Evolutionary conservation across 2,888 invertebrate genomes (phyloP), one percentile per base, ranked within the genome.

Genomic region (Branchipolynoe longqiensis): DNA sequence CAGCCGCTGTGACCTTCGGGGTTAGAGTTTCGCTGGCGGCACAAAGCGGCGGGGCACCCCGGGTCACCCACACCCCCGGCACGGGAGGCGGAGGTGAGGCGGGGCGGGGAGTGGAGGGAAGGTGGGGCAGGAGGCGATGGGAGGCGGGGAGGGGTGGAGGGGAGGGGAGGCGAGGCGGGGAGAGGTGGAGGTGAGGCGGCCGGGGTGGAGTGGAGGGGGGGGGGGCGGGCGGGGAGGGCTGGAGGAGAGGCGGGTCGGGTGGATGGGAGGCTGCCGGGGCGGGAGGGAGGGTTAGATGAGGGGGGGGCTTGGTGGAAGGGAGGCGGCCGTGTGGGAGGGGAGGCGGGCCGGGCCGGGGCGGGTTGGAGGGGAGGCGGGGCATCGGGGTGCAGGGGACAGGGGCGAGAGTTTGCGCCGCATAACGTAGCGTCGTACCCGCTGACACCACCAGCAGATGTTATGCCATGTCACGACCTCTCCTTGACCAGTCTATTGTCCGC

Each of bases 361-460:
- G n/a, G n/a, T n/a, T 78, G 78, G 8, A 33, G 78, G 78, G 41
- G 48, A 78, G 78, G 48, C 28, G 3, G 41, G 18, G 3, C 2
- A 48, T 28, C n/a, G 18, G 12, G 78, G 33, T 41, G 78, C 48
- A 41, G 48, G 28, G 12, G 40, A 18, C 25, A 25, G 28, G 78
- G 25, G 48, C 48, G 33, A n/a, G 25, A 48, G 48, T 12, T 22
- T 41, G 2, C 22, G 1, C 1, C 78, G 48, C 78, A 40, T 78
- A 78, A 78, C 33, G 78, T 78, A 48, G 48, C 78, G 48, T 78
- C 48, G 48, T 41, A 48, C 2, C 36, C 41, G 78, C n/a, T 48
- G 78, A 78, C 78, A 78, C 78, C 78, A 78, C 78, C 78, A 78
- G 78, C 78, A 78, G 78, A 78, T 78, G 78, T 78, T 78, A 78